These are phyloP conservation scores for Catonia carolina DNA, from an alignment of 2,888 invertebrate genomes.

Conservation along the genomic window DNA sequence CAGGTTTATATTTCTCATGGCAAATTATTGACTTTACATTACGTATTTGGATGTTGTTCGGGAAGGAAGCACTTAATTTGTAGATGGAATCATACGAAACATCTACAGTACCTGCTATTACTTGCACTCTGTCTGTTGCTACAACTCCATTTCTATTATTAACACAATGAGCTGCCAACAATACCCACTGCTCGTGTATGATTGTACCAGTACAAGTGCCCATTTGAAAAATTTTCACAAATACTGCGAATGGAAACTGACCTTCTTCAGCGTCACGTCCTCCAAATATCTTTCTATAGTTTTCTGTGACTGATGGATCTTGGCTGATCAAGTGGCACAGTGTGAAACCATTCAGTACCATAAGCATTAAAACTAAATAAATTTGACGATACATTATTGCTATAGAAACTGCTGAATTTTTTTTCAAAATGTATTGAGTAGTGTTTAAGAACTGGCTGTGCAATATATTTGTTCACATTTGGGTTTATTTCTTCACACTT, in stretches of 20 bases:
- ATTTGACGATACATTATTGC: too few relatives aligned
- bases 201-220: constrained; percentile 15
- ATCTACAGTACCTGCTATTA: neutral
- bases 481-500: too few relatives aligned
- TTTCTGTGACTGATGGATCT: too few relatives aligned
- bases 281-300: neutral
- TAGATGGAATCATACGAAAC: neutral
- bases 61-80: too few relatives aligned
- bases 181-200: constrained; percentile 2
- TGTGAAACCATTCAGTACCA: too few relatives aligned
- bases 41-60: too few relatives aligned
- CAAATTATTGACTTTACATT: neutral
- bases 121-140: neutral
- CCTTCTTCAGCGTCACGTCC: neutral
- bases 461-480: too few relatives aligned
- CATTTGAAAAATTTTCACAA: neutral
- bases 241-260: neutral
- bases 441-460: too few relatives aligned
- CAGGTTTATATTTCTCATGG: neutral
- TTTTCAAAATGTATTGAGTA: too few relatives aligned
- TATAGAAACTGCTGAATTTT: too few relatives aligned
- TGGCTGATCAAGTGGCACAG: too few relatives aligned
- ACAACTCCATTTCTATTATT: neutral
- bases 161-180: constrained; percentile 18
- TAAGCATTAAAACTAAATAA: too few relatives aligned